Conservation (phyloP, 2,113 vertebrate genomes). For the Ivindomyrus marchei region DNA sequence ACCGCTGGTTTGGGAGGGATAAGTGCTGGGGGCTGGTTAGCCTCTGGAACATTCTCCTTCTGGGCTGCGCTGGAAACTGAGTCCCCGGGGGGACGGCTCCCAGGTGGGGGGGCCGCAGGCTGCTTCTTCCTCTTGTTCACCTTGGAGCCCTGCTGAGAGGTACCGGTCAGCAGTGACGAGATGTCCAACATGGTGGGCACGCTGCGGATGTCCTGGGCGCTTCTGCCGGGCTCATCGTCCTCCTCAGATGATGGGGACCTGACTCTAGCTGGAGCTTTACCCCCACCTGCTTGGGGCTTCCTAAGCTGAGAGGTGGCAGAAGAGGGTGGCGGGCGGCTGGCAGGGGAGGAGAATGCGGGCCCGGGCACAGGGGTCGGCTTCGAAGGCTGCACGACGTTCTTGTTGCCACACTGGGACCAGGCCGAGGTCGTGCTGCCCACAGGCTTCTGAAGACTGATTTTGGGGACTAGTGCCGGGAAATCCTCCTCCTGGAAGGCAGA, state of each 20-base stretch:
- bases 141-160: constrained; percentile 59
- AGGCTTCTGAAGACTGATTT: constrained; percentile 56
- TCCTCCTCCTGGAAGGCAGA: constrained; percentile 90
- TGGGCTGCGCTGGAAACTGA: constrained; percentile 27
- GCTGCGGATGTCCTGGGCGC: constrained; percentile 66
- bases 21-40: constrained; percentile 44
- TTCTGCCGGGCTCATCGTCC: constrained; percentile 59
- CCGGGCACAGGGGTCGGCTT: constrained; percentile 11
- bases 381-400: constrained; percentile 52
- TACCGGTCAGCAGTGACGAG: constrained; percentile 73
- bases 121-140: constrained; percentile 78
- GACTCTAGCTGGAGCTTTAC: constrained; percentile 51
- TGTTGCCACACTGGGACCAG: constrained; percentile 67
- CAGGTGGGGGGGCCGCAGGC: neutral
- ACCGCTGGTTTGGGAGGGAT: constrained; percentile 14
- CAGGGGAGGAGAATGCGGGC: constrained; percentile 28
- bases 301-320: constrained; percentile 40
- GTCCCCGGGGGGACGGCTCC: rapidly evolving
- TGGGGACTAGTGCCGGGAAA: constrained; percentile 89
- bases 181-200: constrained; percentile 76
- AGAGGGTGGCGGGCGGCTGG: constrained; percentile 17
- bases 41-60: constrained; percentile 62
- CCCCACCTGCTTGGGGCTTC: constrained; percentile 53
- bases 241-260: constrained; percentile 44
- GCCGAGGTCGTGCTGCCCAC: constrained; percentile 67